These are phyloP conservation scores for Zhuqinia jingwanae DNA, from an alignment of 2,888 invertebrate genomes.

Conservation along the genomic window DNA sequence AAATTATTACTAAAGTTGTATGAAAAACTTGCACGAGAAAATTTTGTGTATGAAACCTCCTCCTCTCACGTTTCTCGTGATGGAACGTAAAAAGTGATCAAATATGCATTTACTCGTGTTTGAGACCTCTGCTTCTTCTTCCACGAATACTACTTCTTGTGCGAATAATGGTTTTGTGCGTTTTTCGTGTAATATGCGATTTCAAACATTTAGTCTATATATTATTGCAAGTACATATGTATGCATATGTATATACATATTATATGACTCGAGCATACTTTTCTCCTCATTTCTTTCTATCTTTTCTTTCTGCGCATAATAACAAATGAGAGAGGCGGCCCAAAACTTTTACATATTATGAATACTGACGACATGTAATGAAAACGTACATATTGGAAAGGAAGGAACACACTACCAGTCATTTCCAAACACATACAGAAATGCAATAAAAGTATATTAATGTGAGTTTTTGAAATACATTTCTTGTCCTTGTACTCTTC, in stretches of 20 bases:
- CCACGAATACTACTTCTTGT: too few relatives aligned
- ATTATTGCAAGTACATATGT: neutral
- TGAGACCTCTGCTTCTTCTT: neutral
- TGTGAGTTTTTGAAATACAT: neutral
- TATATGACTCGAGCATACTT: neutral
- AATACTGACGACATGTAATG: slow-evolving; percentile 56
- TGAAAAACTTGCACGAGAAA: slow-evolving; percentile 29
- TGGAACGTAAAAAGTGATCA: slow-evolving; percentile 16
- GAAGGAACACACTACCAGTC: slow-evolving; percentile 7
- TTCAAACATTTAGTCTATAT: too few relatives aligned
- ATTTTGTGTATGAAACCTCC: slow-evolving; percentile 1
- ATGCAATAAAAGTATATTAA: slow-evolving; percentile 30
- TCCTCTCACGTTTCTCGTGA: slow-evolving; percentile 17
- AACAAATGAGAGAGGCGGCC: neutral
- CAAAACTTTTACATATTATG: neutral
- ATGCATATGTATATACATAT: neutral
- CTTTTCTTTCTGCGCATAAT: neutral
- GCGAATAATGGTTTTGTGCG: slow-evolving; percentile 18
- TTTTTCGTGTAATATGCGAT: slow-evolving; percentile 9
- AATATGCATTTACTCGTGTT: slow-evolving; percentile 26
- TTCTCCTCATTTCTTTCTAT: neutral
- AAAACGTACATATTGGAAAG: slow-evolving; percentile 8
- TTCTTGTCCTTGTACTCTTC: too few relatives aligned
- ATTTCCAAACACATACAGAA: neutral
- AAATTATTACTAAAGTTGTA: slow-evolving; percentile 44